Evolutionary conservation across 2,797 vertebrate genomes (phyloP).

Genomic region (Gymnoscopelus microlampas): DNA sequence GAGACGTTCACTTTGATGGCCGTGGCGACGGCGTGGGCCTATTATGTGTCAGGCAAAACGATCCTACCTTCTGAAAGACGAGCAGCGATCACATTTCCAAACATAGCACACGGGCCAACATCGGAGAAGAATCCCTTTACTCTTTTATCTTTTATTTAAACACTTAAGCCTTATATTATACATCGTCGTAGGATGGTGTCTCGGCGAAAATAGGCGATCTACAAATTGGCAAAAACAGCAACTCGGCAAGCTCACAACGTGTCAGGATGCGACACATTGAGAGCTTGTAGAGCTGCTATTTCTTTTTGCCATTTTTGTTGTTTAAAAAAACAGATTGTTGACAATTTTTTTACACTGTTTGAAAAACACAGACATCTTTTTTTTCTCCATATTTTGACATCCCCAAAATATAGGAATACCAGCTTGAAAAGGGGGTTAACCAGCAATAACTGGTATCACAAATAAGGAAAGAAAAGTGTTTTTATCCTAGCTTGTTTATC

Average conservation of each 20-base stretch:
- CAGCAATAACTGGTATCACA: conserved; percentile 31
- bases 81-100: conserved; percentile 43
- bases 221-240: too few species aligned
- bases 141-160: conserved; percentile 50
- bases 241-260: too few species aligned
- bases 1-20: conserved; percentile 80
- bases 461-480: neutral
- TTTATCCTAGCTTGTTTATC: conserved; percentile 22
- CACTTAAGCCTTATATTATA: neutral
- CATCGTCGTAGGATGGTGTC: too few species aligned
- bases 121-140: conserved; percentile 22
- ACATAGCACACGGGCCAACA: neutral
- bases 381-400: too few species aligned
- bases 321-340: too few species aligned
- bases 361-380: too few species aligned
- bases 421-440: conserved; percentile 8
- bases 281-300: too few species aligned
- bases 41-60: conserved; percentile 44
- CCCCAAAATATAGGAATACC: too few species aligned
- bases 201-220: too few species aligned
- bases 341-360: too few species aligned
- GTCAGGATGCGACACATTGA: too few species aligned
- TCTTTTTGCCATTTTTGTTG: too few species aligned
- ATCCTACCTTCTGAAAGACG: conserved; percentile 52
- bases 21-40: conserved; percentile 46